Evolutionary conservation across 2,888 invertebrate species (phyloP), one percentile per base, ranked within the genome.

Genomic region (Cetonia aurata): DNA sequence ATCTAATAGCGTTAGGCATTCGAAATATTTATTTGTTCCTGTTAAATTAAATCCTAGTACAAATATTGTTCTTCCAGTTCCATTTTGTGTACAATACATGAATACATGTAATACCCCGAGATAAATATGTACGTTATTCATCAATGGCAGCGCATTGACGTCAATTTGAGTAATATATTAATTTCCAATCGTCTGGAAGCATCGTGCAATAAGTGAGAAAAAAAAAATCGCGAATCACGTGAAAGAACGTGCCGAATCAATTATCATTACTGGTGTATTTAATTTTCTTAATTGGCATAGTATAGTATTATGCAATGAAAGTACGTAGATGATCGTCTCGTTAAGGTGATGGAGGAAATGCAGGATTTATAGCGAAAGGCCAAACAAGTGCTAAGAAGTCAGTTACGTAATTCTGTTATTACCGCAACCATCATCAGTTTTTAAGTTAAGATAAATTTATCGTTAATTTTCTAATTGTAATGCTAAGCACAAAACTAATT

Each of bases 81-180:
- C 50, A 37, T 48, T 48, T 44, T 48, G 12, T 50, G 37, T 37
- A 37, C 33, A 65, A 37, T 37, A 10, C 37, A 37, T 8, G 37
- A 37, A 37, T 37, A 37, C 37, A 37, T 37, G 37, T 37, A 37
- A 37, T 37, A 37, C 10, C 33, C 37, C 3, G 9, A 37, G 37
- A 10, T 65, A 65, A 65, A 65, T 65, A 65, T 62, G 62, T 65
- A 65, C 50, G 19, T 65, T 65, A 65, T 65, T 65, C 62, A 65
- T 65, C 62, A 65, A 62, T 62, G 10, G n/a, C n/a, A 37, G 50
- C 17, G 17, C 37, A 37, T 37, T 65, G 62, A 65, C 62, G 62
- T 65, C 62, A 65, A 65, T 65, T 65, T 65, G 62, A 15, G 10
- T 65, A 65, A 65, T 50, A 52, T 41, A 65, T 65, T 65, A 50